Percentiles rank a stretch among this genome's conserved stretches.
Evolutionary conservation across 1,140 invertebrate species (phyloP).

Genomic region (Lucilia sericata): DNA sequence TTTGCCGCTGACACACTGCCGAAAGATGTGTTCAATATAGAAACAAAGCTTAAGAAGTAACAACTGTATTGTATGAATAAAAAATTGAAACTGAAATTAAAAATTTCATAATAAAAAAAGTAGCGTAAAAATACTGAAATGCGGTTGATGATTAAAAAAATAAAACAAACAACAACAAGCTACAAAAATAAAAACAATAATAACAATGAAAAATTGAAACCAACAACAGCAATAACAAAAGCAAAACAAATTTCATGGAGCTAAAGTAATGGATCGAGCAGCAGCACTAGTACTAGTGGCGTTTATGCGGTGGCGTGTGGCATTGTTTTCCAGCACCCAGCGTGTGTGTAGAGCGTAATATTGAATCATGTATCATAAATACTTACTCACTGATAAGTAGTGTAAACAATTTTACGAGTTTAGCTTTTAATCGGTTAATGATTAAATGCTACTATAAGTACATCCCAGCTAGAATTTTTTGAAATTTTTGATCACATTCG

Average conservation of each 20-base stretch:
- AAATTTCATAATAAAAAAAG: constrained; percentile 55
- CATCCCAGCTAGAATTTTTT: too few relatives aligned
- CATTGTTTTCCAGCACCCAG: constrained; percentile 8
- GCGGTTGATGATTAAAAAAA: background rate
- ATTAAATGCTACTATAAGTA: too few relatives aligned
- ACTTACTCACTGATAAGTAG: background rate
- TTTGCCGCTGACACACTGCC: background rate
- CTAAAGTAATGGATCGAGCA: background rate
- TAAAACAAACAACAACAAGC: too few relatives aligned
- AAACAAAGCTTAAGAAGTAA: background rate
- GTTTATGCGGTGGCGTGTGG: constrained; percentile 23
- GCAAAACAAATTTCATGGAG: background rate
- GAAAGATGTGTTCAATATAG: background rate
- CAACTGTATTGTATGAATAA: constrained; percentile 53
- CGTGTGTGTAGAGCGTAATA: background rate
- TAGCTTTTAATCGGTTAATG: too few relatives aligned
- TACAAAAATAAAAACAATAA: constrained; percentile 12
- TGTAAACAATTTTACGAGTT: background rate
- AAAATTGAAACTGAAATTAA: constrained; percentile 60
- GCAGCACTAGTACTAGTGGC: background rate
- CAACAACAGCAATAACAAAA: background rate
- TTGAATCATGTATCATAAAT: too few relatives aligned
- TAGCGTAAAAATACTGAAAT: constrained; percentile 45
- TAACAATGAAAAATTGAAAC: background rate
- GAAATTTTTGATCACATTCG: too few relatives aligned